Evolutionary conservation across 1,140 invertebrate species (phyloP).

Genomic region (Druon quercuslanigerum): DNA sequence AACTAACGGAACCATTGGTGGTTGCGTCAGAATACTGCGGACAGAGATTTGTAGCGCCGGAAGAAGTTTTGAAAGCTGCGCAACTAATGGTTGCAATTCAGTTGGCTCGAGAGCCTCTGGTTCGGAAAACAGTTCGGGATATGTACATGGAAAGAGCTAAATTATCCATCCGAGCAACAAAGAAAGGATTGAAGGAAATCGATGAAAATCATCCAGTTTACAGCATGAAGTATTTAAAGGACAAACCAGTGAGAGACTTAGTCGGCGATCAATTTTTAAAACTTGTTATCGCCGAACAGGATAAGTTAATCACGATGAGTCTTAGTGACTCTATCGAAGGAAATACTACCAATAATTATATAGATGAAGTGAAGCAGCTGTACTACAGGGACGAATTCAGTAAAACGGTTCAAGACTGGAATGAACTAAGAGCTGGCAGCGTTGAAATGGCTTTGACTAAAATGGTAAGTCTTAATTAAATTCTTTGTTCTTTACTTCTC

Average conservation of each 20-base stretch:
- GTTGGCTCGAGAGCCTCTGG: slow-evolving; percentile 92
- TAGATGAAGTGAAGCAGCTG: slow-evolving; percentile 94
- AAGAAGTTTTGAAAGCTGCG: slow-evolving; percentile 90
- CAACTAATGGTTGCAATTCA: slow-evolving; percentile 97
- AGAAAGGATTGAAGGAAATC: slow-evolving; percentile 93
- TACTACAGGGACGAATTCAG: slow-evolving; percentile 97
- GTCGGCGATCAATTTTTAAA: slow-evolving; percentile 93
- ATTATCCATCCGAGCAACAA: slow-evolving; percentile 89
- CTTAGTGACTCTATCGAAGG: slow-evolving; percentile 88
- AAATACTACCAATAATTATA: slow-evolving; percentile 83
- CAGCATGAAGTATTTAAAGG: slow-evolving; percentile 94
- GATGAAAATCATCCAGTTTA: slow-evolving; percentile 95
- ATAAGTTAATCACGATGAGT: slow-evolving; percentile 86
- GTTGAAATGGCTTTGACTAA: slow-evolving; percentile 92
- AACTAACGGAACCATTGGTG: slow-evolving; percentile 85
- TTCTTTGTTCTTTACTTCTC: too few relatives aligned
- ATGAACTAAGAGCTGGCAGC: slow-evolving; percentile 89
- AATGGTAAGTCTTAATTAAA: slow-evolving; percentile 81
- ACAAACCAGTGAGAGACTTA: slow-evolving; percentile 95
- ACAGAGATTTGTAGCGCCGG: slow-evolving; percentile 77
- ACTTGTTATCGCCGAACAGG: slow-evolving; percentile 89
- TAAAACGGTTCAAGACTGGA: slow-evolving; percentile 97
- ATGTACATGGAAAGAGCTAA: slow-evolving; percentile 94
- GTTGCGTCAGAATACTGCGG: slow-evolving; percentile 84
- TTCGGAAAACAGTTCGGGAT: slow-evolving; percentile 90